phyloP scores from a whole-genome alignment of 2,797 vertebrate species.

The Sternotherus odoratus region DNA sequence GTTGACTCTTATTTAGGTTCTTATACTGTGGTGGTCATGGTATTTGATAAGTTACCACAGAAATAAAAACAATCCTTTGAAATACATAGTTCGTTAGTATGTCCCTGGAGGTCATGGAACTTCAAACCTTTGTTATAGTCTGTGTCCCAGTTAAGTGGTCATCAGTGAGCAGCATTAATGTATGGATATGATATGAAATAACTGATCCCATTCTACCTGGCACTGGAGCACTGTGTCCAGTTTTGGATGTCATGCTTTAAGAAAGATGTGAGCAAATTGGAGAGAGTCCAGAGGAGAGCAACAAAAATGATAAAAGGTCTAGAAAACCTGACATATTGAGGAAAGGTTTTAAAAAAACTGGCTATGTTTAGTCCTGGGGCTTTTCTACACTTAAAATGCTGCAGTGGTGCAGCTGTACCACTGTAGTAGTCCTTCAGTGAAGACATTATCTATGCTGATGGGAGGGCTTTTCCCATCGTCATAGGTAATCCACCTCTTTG shows the following conservation, averaged over 20 bases:
- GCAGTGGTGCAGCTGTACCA: background rate
- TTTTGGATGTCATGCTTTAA: background rate
- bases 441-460: background rate
- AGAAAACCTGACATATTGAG: background rate
- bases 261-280: background rate
- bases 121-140: accelerated
- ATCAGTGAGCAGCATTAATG: background rate
- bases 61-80: background rate
- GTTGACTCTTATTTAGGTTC: background rate
- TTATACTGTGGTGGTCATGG: background rate
- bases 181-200: background rate
- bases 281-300: background rate
- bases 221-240: background rate
- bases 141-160: background rate
- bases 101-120: accelerated
- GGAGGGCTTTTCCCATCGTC: background rate
- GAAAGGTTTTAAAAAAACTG: background rate
- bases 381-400: background rate
- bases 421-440: background rate
- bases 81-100: background rate
- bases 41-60: background rate
- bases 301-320: background rate
- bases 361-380: background rate
- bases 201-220: background rate
- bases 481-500: background rate